phyloP scores from a whole-genome alignment of 2,113 vertebrate genomes.

The Osmerus mordax region DNA sequence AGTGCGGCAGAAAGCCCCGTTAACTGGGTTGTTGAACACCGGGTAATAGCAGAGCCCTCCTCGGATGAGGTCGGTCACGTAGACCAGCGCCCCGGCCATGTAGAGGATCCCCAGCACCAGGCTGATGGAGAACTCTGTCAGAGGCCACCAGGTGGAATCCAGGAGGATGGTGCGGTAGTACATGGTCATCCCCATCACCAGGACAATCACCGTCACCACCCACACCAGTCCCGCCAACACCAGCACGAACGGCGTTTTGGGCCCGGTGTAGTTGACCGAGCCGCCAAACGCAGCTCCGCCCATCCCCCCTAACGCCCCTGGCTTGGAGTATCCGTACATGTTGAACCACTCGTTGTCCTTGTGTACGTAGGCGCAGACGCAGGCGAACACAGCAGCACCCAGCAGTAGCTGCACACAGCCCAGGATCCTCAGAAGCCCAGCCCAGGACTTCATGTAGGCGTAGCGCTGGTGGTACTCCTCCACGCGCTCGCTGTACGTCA shows the following conservation, averaged over 20 bases:
- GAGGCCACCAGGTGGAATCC: slow-evolving; percentile 92
- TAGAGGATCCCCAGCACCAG: slow-evolving; percentile 81
- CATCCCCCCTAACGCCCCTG: slow-evolving; percentile 68
- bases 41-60: slow-evolving; percentile 87
- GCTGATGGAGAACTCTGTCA: slow-evolving; percentile 88
- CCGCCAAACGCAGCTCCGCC: slow-evolving; percentile 61
- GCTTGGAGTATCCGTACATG: slow-evolving; percentile 81
- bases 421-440: slow-evolving; percentile 86
- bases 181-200: slow-evolving; percentile 89
- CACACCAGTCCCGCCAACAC: slow-evolving; percentile 84
- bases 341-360: slow-evolving; percentile 98
- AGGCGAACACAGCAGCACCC: slow-evolving; percentile 90
- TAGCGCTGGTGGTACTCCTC: slow-evolving; percentile 83
- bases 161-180: slow-evolving; percentile 93
- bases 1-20: slow-evolving; percentile 81
- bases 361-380: slow-evolving; percentile 90
- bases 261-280: slow-evolving; percentile 77
- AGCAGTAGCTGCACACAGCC: slow-evolving; percentile 81
- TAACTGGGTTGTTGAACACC: slow-evolving; percentile 81
- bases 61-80: slow-evolving; percentile 84
- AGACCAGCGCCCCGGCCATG: slow-evolving; percentile 80
- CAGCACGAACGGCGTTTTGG: slow-evolving; percentile 86
- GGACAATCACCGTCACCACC: slow-evolving; percentile 82
- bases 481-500: slow-evolving; percentile 81
- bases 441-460: slow-evolving; percentile 95